Evolutionary conservation across 2,888 invertebrate species (phyloP), one percentile per base, ranked within the genome.

Genomic region (Torymus tubicola): DNA sequence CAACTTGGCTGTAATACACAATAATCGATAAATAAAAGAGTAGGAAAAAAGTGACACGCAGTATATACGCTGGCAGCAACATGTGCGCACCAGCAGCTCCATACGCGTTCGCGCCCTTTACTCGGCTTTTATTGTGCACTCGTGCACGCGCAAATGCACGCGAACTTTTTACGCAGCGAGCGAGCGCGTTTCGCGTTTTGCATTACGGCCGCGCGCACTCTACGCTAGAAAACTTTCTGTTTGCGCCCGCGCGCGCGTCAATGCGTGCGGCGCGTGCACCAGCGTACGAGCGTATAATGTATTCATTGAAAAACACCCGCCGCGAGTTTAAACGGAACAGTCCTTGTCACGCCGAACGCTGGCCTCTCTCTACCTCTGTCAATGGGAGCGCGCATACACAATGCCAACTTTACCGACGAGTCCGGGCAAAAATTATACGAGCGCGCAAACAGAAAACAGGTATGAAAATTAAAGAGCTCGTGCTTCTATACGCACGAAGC

Each of bases 291-390:
- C 24, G 42, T 18, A 31, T 78, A 78, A 78, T 78, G 53, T 72
- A 78, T 78, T 71, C 78, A 78, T 78, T 78, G 71, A 78, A 78
- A 65, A 71, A 70, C 55, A 61, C 52, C 63, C 31, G 14, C 1
- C 18, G 63, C 60, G 42, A 77, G 76, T 31, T 77, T 69, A 69
- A 77, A 63, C 57, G 76, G 69, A 63, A 77, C 69, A 69, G 12
- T 68, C 21, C 53, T 18, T 24, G 61, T 42, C 24, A 24, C 24
- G 14, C 24, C 10, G 55, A 21, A 3, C 24, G 2, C 18, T 14
- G 11, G n/a, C 55, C n/a, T 52, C 14, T 21, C 24, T 24, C 24
- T 21, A 18, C 21, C 21, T 11, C 13, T 14, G 50, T 53, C 53
- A 21, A n/a, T 14, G 2, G 16, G 4, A 10, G 21, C 12, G 24